These are phyloP conservation scores for Amniataba percoides DNA, from an alignment of 2,797 vertebrate genomes.

Conservation along the genomic window DNA sequence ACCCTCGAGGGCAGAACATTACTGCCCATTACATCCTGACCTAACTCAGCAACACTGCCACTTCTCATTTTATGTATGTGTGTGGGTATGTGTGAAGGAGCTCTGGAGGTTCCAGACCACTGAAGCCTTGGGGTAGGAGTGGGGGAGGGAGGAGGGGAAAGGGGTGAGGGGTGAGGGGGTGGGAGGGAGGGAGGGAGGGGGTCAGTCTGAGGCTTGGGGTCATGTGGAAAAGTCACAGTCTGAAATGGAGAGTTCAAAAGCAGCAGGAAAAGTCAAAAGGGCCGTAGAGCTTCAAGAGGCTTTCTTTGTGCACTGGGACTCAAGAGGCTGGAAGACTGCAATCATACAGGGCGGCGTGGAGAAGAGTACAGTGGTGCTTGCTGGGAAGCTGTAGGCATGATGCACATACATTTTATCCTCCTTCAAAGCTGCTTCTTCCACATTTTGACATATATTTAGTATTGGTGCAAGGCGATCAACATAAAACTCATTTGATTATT, in stretches of 20 bases:
- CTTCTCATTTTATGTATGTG: slow-evolving; percentile 76
- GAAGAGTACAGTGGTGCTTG: slow-evolving; percentile 11
- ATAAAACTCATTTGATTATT: background rate
- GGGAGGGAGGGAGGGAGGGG: slow-evolving; percentile 30
- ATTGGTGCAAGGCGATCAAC: background rate
- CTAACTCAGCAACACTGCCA: slow-evolving; percentile 87
- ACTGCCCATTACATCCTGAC: slow-evolving; percentile 81
- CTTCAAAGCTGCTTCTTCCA: slow-evolving; percentile 5
- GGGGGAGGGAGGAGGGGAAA: background rate
- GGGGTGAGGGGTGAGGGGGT: background rate
- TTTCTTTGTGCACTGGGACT: slow-evolving; percentile 73
- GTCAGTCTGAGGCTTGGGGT: slow-evolving; percentile 73
- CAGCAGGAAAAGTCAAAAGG: slow-evolving; percentile 80
- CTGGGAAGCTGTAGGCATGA: slow-evolving; percentile 37
- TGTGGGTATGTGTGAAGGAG: slow-evolving; percentile 70
- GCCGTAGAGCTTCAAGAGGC: slow-evolving; percentile 68
- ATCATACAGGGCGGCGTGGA: slow-evolving; percentile 44
- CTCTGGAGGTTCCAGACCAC: slow-evolving; percentile 73
- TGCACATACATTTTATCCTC: slow-evolving; percentile 21
- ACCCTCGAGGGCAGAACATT: slow-evolving; percentile 76
- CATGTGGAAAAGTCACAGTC: slow-evolving; percentile 82
- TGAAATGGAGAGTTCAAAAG: slow-evolving; percentile 83
- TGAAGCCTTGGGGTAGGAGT: slow-evolving; percentile 62
- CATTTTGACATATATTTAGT: background rate
- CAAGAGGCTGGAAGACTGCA: slow-evolving; percentile 59